Percentiles rank a stretch among this genome's conserved stretches.
phyloP scores from a whole-genome alignment of 2,888 invertebrate species.

The Osedax frankpressi region DNA sequence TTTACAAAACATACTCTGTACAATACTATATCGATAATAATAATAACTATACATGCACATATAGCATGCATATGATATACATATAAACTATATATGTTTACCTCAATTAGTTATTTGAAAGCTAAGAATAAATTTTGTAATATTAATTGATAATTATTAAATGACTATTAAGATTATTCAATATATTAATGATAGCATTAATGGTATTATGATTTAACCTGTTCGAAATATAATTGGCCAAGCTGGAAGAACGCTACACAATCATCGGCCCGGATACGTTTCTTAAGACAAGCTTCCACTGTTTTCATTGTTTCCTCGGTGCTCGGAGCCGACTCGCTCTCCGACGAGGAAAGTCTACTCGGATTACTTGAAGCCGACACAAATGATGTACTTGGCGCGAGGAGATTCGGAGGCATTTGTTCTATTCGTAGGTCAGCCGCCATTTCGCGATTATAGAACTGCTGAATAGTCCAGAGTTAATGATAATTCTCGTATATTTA shows the following conservation, averaged over 20 bases:
- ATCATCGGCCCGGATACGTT: conserved; percentile 37
- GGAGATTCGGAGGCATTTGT: background rate
- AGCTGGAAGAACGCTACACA: conserved; percentile 40
- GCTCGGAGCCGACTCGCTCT: conserved; percentile 13
- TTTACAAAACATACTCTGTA: too few species aligned
- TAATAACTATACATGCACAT: too few species aligned
- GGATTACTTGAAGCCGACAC: background rate
- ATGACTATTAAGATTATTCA: too few species aligned
- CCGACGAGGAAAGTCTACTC: background rate
- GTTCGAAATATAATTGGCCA: conserved; percentile 43
- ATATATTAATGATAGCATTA: background rate
- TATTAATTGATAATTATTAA: too few species aligned
- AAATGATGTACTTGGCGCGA: background rate
- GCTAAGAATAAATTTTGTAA: too few species aligned
- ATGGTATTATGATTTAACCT: conserved; percentile 30
- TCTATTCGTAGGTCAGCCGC: background rate
- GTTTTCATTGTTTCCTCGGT: conserved; percentile 39
- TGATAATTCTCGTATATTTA: too few species aligned
- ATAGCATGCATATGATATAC: too few species aligned
- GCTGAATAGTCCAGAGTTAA: too few species aligned
- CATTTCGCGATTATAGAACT: too few species aligned
- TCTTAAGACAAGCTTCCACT: conserved; percentile 38
- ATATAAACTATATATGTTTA: too few species aligned
- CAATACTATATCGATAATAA: too few species aligned
- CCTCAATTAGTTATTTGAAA: too few species aligned